Conservation (phyloP, 2,888 invertebrate species). For the Temnothorax unifasciatus region DNA sequence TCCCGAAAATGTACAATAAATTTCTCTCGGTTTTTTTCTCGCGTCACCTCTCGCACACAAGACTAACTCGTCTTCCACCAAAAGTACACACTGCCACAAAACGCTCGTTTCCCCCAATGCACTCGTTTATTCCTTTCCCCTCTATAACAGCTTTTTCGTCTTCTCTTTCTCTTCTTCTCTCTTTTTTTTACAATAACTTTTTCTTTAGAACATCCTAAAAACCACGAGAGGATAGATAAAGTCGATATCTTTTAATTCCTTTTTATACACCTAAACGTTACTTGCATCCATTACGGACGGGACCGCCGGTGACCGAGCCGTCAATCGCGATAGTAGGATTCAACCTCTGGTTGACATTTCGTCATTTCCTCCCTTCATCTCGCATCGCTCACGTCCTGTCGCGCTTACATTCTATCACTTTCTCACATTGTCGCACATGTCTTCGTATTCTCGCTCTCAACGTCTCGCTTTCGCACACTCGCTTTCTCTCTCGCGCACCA, state of each 20-base stretch:
- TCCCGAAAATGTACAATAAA: constrained; percentile 81
- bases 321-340: constrained; percentile 72
- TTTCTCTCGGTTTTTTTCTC: constrained; percentile 64
- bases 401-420: constrained; percentile 60
- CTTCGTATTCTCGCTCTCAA: constrained; percentile 58
- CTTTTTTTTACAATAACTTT: constrained; percentile 83
- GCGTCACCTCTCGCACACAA: constrained; percentile 28
- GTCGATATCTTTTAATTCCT: constrained; percentile 65
- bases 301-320: constrained; percentile 83
- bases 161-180: constrained; percentile 58
- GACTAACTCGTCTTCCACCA: constrained; percentile 52
- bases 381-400: constrained; percentile 56
- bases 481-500: constrained; percentile 58
- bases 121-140: constrained; percentile 46
- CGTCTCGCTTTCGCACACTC: constrained; percentile 25
- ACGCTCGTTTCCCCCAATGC: constrained; percentile 33
- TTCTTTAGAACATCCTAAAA: constrained; percentile 81
- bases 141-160: constrained; percentile 80
- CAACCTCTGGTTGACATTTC: constrained; percentile 69
- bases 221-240: constrained; percentile 80
- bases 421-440: constrained; percentile 61
- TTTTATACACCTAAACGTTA: constrained; percentile 84
- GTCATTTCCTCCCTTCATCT: constrained; percentile 68
- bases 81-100: constrained; percentile 44
- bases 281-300: constrained; percentile 84